A percentile compares a stretch with the other conserved stretches of the same genome.
These are phyloP conservation scores for Beris chalybata DNA, from an alignment of 2,888 invertebrate genomes.

Conservation along the genomic window DNA sequence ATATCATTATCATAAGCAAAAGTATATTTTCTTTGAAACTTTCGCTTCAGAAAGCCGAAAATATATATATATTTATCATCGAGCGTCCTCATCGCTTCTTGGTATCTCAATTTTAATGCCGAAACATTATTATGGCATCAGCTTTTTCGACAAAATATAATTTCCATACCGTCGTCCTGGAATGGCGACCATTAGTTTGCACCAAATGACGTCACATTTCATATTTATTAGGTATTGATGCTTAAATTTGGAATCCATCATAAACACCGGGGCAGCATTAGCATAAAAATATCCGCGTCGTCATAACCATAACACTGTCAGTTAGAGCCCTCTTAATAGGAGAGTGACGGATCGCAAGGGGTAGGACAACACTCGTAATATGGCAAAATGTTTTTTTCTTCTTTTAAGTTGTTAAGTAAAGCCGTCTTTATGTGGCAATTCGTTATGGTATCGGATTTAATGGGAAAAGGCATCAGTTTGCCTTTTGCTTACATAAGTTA, in stretches of 20 bases:
- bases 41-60: too few relatives aligned
- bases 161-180: conserved; percentile 16
- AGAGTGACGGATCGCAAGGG: background rate
- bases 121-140: too few relatives aligned
- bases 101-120: too few relatives aligned
- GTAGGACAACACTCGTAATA: background rate
- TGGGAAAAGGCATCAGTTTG: background rate
- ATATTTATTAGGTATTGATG: conserved; percentile 32
- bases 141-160: background rate
- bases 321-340: conserved; percentile 5
- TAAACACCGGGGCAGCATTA: conserved; percentile 22
- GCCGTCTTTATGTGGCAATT: conserved; percentile 28
- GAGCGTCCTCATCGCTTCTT: too few relatives aligned
- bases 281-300: conserved; percentile 16
- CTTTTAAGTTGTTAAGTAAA: conserved; percentile 3
- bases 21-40: too few relatives aligned
- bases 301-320: conserved; percentile 23
- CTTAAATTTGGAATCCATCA: conserved; percentile 27
- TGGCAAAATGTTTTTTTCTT: too few relatives aligned
- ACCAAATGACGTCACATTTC: conserved; percentile 24
- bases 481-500: too few relatives aligned
- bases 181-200: conserved; percentile 28
- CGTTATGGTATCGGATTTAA: conserved; percentile 22
- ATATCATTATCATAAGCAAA: too few relatives aligned
- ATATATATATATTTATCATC: too few relatives aligned